phyloP scores from a whole-genome alignment of 2,797 vertebrate species.

The Neolamprologus multifasciatus region DNA sequence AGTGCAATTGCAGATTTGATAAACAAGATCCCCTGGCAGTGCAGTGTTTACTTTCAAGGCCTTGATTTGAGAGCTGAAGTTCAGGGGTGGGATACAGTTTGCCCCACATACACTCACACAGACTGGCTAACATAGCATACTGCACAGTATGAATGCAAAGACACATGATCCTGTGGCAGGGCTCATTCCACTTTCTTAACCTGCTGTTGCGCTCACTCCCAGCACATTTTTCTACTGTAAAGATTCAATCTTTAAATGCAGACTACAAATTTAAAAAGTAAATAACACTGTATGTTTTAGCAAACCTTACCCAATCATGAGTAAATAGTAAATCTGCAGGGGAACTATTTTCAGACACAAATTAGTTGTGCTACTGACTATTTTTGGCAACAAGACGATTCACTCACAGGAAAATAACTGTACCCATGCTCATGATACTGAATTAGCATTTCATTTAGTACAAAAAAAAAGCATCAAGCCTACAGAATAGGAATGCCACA shows the following conservation, averaged over 20 bases:
- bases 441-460: neutral
- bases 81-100: constrained; percentile 72
- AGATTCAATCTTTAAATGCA: neutral
- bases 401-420: neutral
- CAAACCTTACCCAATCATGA: neutral
- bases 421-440: neutral
- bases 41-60: constrained; percentile 82
- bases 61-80: constrained; percentile 85
- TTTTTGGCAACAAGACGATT: neutral
- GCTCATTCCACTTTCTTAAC: neutral
- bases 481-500: neutral
- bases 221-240: neutral
- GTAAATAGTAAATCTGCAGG: neutral
- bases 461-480: neutral
- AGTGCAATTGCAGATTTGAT: constrained; percentile 83
- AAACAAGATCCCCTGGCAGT: constrained; percentile 74
- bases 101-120: constrained; percentile 47
- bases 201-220: neutral
- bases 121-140: constrained; percentile 20
- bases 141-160: neutral
- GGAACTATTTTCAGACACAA: neutral
- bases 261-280: neutral
- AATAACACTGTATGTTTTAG: neutral
- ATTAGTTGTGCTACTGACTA: neutral
- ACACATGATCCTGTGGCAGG: neutral